Base-by-base conservation (phyloP, 2,888 invertebrate genomes). In the Lysandra bellargus region DNA sequence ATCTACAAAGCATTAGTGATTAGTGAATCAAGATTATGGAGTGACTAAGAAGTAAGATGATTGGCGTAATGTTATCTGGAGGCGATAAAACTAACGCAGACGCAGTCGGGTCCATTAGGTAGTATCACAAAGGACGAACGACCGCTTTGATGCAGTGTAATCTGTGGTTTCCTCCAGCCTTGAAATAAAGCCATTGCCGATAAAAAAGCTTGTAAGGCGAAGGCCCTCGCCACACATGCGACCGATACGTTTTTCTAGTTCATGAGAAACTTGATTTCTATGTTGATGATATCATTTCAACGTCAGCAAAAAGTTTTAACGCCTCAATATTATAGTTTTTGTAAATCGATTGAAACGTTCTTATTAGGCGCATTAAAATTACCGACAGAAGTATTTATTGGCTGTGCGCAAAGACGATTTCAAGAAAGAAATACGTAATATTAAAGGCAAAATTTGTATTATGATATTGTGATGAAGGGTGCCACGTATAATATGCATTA, bases 161-260 rank as follows among this genome's bases (percentile, higher is more conserved):
- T 78, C 80, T 80, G 80, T 64, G 80, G 80, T 80, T 80, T 80
- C 80, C 80, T 78, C 61, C 61, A 61, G 61, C 78, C 77, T 80
- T 78, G 80, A 80, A 72, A 44, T 78, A 61, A 79, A 74, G 76
- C 76, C 57, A 76, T 76, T 76, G 76, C 12, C 17, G 76, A 57
- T 33, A 76, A 76, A 76, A 76, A 53, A 14, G 49, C 57, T 57
- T 53, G 57, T 75, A 75, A 69, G 33, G 69, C 69, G 69, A 69
- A 33, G 69, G 33, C 69, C 69, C 37, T 69, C 69, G 14, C 14
- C 69, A 69, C 33, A 69, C 69, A 69, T 69, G 14, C 69, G 69
- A 69, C 69, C 69, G 33, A 69, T 69, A 30, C 14, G 69, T 33
- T 33, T 57, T 64, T 64, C 64, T 64, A 64, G 30, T 37, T 69